Base-by-base conservation (phyloP, 2,888 invertebrate species). In the Eurytoma californica region DNA sequence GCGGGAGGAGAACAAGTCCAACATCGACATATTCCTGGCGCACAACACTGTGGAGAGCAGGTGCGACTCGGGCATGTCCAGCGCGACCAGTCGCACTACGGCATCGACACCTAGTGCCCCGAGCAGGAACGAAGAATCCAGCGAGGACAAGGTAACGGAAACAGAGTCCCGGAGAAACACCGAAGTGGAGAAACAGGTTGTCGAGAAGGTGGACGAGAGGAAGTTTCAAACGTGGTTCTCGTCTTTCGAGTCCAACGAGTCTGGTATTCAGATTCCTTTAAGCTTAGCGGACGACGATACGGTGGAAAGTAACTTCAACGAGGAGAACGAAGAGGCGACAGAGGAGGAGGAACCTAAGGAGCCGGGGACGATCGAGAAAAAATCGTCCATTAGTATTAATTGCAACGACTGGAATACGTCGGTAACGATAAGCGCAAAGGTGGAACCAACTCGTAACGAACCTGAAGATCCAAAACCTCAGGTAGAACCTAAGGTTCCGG, bases 1-100 rank as follows among this genome's bases (percentile, higher is more conserved):
- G 57, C 86, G 91, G 1, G 88, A 91, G 79, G 90, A 90, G 70
- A 92, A 91, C 79, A 93, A 92, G 85, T 91, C 92, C 2, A 94
- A 93, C 86, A 90, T 94, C 57, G 92, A 92, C 74, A 94, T 94
- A 80, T 93, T 93, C 83, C 87, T 94, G 72, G 91, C 93, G 0
- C 92, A 92, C 81, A 91, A 91, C 24, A 89, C 91, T n/a, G 88
- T 89, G 80, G 91, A 89, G 18, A 84, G 39, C 39, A 39, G 87
- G 28, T 86, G 86, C 80, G 88, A 88, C 0, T 88, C 89, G 3
- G 74, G 83, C 28, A 80, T 87, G 58, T 90, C 89, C 5, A 83
- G 82, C 39, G 69, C 80, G n/a, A 72, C 82, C 14, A 80, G 74
- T 14, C 66, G 75, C 12, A 82, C 83, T 0, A 63, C 72, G 2